Evolutionary conservation across 2,113 vertebrate genomes (phyloP).

Genomic region (Toxostoma redivivum): DNA sequence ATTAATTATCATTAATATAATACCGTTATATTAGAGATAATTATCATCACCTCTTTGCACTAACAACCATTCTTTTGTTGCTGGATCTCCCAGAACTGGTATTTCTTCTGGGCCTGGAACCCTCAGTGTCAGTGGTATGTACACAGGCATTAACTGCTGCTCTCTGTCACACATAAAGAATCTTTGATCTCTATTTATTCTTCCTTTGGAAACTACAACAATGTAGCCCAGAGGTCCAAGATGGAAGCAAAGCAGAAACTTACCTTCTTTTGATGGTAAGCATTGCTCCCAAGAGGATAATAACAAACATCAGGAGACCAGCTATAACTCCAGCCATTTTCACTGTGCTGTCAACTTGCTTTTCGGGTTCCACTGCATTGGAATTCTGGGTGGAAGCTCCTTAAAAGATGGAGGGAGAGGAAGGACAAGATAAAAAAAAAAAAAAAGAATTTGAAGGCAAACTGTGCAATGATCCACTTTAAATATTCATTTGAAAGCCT

Average conservation of each 20-base stretch:
- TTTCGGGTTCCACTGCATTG: conserved; percentile 93
- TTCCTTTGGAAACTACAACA: not conserved
- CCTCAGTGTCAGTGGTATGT: rapidly evolving
- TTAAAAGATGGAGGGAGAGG: conserved; percentile 57
- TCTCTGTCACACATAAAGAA: not conserved
- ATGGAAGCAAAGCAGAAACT: conserved; percentile 56
- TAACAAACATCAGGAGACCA: conserved; percentile 95
- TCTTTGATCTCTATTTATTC: not conserved
- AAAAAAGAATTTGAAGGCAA: conserved; percentile 50
- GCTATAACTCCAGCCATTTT: conserved; percentile 96
- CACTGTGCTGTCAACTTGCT: conserved; percentile 92
- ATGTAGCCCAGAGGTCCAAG: not conserved
- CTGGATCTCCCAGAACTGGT: not conserved
- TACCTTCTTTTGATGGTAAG: conserved; percentile 98
- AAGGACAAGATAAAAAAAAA: conserved; percentile 19
- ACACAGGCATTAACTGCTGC: not conserved
- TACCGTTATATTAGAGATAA: too few species aligned
- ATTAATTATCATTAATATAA: not conserved
- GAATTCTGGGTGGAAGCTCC: conserved; percentile 96
- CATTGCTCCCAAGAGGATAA: conserved; percentile 92
- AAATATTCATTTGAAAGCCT: not conserved
- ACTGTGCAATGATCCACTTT: not conserved
- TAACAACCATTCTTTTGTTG: not conserved
- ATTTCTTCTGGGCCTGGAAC: not conserved
- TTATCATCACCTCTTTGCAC: not conserved